A percentile compares a stretch with the other conserved stretches of the same genome.
Evolutionary conservation across 2,797 vertebrate species (phyloP).

Genomic region (Danio jaintianensis): DNA sequence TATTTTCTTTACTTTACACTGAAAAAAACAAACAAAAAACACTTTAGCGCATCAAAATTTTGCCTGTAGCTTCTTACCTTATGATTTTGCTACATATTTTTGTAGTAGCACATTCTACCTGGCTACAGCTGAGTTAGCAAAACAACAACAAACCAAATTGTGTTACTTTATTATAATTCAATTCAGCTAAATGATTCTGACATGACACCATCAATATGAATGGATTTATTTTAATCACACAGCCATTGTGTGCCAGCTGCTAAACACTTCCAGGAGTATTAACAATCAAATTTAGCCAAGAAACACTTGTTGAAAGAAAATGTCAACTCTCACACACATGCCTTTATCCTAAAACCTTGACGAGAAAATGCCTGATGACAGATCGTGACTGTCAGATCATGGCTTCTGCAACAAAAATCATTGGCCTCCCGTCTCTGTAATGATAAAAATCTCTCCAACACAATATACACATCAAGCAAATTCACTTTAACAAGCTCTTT

Average conservation of each 20-base stretch:
- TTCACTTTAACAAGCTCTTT: neutral
- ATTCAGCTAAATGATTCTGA: neutral
- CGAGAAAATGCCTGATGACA: constrained; percentile 23
- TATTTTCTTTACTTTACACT: no score
- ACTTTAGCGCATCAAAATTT: no score
- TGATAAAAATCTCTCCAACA: neutral
- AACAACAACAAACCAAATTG: neutral
- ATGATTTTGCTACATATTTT: neutral
- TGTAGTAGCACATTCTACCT: no score
- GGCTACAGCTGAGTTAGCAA: neutral
- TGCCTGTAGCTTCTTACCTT: neutral
- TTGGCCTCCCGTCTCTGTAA: neutral
- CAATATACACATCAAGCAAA: neutral
- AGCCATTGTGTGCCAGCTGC: constrained; percentile 6
- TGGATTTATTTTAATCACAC: constrained; percentile 10
- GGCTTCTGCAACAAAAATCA: constrained; percentile 4
- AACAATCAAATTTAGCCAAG: constrained; percentile 19
- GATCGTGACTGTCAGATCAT: constrained; percentile 13
- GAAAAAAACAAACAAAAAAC: no score
- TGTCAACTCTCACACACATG: constrained; percentile 1
- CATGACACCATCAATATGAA: constrained; percentile 4
- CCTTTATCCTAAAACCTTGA: constrained; percentile 21
- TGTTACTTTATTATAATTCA: neutral
- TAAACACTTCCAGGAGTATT: constrained; percentile 28
- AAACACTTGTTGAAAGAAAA: constrained; percentile 39